Base-by-base conservation (phyloP, 2,113 vertebrate genomes). In the Bos indicus region DNA sequence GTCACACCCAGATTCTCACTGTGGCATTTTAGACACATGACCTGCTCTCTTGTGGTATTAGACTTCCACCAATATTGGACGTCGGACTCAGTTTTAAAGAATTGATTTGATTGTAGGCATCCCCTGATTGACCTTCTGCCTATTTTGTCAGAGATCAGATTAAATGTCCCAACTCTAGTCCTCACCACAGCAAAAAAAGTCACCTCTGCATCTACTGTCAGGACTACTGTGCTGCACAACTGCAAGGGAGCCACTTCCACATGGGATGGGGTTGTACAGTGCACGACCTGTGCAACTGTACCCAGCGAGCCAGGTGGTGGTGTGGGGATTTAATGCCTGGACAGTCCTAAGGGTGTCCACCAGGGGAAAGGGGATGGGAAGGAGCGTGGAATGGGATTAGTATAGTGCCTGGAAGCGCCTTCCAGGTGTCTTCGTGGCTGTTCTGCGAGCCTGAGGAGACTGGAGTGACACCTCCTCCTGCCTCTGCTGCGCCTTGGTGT, bases 181-280 rank as follows among this genome's bases (percentile, higher is more conserved):
- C 57, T 19, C 2, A 5, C 60, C 23, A 11, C 21, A 28, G 60
- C 23, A 15, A 30, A 62, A 36, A 23, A 64, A 21, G 21, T 54
- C 14, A 2, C 25, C 81, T 19, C 59, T 9, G 54, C 67, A 9
- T 11, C 64, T 54, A 25, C 36, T 6, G 33, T 25, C 26, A 15
- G 88, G 85, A 57, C 51, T 1, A 3, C 62, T 3, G 25, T 5
- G 43, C 52, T 19, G 3, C 14, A 36, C 0, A 4, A 7, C 28
- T 13, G 3, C 0, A 0, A 15, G 30, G 51, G 21, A 6, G 48
- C 64, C 15, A 0, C 43, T 54, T 43, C 56, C 48, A 0, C 0
- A 0, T 1, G 10, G 16, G 9, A 28, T 12, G 25, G 67, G 28
- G 5, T 1, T n/a, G 57, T 11, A 21, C 71, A 30, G 48, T 9